A percentile compares a stretch with the other conserved stretches of the same genome.
Conservation (phyloP, 1,140 invertebrate species). For the Daktulosphaira vitifoliae region DNA sequence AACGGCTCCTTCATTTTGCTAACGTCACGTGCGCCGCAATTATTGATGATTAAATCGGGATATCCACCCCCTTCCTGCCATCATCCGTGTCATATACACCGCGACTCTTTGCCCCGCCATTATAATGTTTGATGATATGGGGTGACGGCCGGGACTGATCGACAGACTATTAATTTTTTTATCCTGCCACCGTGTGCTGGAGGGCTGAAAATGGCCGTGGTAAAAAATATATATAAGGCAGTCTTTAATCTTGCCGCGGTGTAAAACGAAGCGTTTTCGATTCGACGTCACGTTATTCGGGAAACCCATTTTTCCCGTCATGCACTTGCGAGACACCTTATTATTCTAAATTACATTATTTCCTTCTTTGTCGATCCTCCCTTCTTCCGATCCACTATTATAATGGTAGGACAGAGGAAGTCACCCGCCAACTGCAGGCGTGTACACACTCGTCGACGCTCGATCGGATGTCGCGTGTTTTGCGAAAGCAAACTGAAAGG, state of each 20-base stretch:
- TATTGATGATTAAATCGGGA: slow-evolving; percentile 34
- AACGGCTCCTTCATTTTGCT: neutral
- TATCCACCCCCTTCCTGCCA: slow-evolving; percentile 6
- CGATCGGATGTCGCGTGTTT: too few relatives aligned
- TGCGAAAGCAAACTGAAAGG: too few relatives aligned
- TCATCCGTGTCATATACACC: too few relatives aligned
- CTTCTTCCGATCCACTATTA: too few relatives aligned
- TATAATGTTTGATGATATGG: too few relatives aligned
- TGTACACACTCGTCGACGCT: too few relatives aligned
- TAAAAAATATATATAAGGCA: neutral
- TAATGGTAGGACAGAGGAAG: too few relatives aligned
- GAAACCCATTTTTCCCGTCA: slow-evolving; percentile 1
- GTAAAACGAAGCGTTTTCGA: slow-evolving; percentile 11
- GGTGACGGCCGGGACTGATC: neutral
- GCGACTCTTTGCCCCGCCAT: neutral
- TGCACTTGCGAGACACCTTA: neutral
- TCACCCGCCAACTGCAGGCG: neutral
- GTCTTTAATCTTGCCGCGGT: slow-evolving; percentile 22
- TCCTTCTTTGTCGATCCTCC: neutral
- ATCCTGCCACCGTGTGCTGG: neutral
- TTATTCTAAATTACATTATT: slow-evolving; percentile 29
- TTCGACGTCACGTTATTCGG: slow-evolving; percentile 2
- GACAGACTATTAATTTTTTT: slow-evolving; percentile 32
- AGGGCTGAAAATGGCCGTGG: neutral
- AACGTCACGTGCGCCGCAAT: slow-evolving; percentile 30